These are phyloP conservation scores for Mastomys natalensis DNA, from an alignment of 2,113 vertebrate species.

Conservation along the genomic window DNA sequence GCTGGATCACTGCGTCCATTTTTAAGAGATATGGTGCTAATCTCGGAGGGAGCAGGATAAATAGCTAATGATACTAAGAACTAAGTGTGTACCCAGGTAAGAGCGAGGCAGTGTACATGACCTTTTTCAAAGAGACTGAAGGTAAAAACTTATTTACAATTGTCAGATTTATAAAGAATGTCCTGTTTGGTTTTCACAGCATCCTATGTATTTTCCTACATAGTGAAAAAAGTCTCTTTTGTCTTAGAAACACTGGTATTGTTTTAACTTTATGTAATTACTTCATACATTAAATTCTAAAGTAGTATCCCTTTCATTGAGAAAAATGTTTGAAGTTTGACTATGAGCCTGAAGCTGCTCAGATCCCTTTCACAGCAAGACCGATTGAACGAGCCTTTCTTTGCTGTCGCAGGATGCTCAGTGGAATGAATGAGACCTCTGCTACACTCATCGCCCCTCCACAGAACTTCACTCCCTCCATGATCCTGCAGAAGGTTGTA, in stretches of 20 bases:
- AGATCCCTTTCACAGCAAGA: constrained; percentile 38
- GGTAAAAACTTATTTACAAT: constrained; percentile 48
- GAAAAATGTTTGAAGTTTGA: constrained; percentile 19
- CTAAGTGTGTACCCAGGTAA: background rate
- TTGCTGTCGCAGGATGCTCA: constrained; percentile 90
- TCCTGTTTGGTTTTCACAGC: background rate
- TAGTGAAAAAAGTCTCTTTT: background rate
- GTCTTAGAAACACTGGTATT: constrained; percentile 22
- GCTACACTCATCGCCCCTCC: constrained; percentile 89
- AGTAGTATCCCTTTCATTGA: background rate
- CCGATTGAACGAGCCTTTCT: background rate
- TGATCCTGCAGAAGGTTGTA: constrained; percentile 90
- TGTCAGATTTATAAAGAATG: constrained; percentile 4
- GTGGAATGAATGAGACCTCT: constrained; percentile 97
- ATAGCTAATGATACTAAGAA: background rate
- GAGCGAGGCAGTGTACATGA: background rate
- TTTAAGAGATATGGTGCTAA: background rate
- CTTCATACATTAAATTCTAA: constrained; percentile 48
- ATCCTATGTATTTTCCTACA: constrained; percentile 1
- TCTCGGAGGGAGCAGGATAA: background rate
- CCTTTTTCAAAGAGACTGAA: constrained; percentile 6
- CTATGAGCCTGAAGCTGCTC: background rate
- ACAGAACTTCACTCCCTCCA: constrained; percentile 87
- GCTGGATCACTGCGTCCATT: background rate
- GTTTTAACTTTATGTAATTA: constrained; percentile 61